Evolutionary conservation across 2,113 vertebrate genomes (phyloP).

Genomic region (Tragelaphus buxtoni): DNA sequence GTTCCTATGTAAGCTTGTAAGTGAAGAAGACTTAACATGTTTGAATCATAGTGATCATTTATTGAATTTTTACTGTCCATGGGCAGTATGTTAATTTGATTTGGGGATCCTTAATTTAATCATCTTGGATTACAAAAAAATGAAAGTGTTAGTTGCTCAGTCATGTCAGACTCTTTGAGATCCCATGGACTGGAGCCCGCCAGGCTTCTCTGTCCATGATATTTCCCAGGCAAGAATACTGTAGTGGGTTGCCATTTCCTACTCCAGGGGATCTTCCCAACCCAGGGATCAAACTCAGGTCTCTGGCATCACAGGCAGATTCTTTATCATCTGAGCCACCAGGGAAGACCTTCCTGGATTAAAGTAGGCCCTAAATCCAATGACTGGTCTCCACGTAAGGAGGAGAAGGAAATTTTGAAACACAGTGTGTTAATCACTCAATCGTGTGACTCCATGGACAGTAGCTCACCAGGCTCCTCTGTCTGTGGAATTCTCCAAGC

Average conservation of each 20-base stretch:
- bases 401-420: background rate
- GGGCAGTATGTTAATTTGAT: background rate
- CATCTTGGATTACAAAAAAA: background rate
- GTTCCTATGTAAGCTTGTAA: background rate
- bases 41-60: background rate
- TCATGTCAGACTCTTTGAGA: background rate
- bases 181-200: background rate
- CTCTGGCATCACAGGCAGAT: background rate
- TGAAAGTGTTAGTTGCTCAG: background rate
- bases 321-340: background rate
- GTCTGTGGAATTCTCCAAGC: background rate
- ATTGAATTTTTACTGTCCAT: background rate
- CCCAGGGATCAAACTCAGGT: background rate
- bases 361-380: background rate
- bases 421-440: background rate
- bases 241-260: background rate
- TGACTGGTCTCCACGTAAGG: background rate
- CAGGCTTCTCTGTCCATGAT: background rate
- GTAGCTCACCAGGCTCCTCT: background rate
- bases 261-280: background rate
- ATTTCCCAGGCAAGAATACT: background rate
- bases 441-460: accelerated
- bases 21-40: background rate
- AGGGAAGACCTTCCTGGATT: background rate
- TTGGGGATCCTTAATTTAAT: background rate